Conservation (phyloP, 2,888 invertebrate species). For the Diadegma fenestrale region DNA sequence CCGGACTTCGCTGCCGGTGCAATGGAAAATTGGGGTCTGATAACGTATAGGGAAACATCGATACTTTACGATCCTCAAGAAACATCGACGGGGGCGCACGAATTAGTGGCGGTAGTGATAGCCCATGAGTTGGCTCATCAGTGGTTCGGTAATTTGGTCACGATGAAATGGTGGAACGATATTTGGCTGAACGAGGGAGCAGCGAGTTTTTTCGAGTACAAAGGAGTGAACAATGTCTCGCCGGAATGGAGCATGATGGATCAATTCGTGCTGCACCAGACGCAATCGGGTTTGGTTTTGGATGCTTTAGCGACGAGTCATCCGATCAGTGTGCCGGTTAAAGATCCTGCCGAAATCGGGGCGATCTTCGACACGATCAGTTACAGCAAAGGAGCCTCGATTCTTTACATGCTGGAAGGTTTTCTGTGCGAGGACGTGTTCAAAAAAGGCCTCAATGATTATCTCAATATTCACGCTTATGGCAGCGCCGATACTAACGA, state of each 20-base stretch:
- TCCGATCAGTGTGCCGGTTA: slow-evolving; percentile 89
- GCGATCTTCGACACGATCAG: slow-evolving; percentile 92
- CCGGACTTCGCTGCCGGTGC: slow-evolving; percentile 90
- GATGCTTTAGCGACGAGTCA: slow-evolving; percentile 91
- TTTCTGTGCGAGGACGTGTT: slow-evolving; percentile 89
- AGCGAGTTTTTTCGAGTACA: slow-evolving; percentile 93
- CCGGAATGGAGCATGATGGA: slow-evolving; percentile 90
- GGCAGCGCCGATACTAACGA: slow-evolving; percentile 92
- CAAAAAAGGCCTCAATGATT: slow-evolving; percentile 88
- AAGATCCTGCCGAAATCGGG: slow-evolving; percentile 90
- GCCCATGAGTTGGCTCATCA: slow-evolving; percentile 92
- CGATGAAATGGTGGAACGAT: slow-evolving; percentile 97
- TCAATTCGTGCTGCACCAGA: slow-evolving; percentile 89
- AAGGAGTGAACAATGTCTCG: slow-evolving; percentile 88
- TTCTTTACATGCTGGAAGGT: slow-evolving; percentile 90
- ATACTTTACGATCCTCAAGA: slow-evolving; percentile 88
- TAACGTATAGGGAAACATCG: slow-evolving; percentile 90
- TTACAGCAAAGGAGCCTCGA: slow-evolving; percentile 91
- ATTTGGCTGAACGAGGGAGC: slow-evolving; percentile 96
- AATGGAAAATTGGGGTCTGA: slow-evolving; percentile 94
- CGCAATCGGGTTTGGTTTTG: slow-evolving; percentile 89
- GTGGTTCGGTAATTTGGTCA: slow-evolving; percentile 97
- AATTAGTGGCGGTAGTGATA: slow-evolving; percentile 89
- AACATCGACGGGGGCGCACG: slow-evolving; percentile 88
- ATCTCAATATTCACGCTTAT: slow-evolving; percentile 89